These are phyloP conservation scores for Bradypodion pumilum DNA, from an alignment of 2,797 vertebrate species.

Conservation along the genomic window DNA sequence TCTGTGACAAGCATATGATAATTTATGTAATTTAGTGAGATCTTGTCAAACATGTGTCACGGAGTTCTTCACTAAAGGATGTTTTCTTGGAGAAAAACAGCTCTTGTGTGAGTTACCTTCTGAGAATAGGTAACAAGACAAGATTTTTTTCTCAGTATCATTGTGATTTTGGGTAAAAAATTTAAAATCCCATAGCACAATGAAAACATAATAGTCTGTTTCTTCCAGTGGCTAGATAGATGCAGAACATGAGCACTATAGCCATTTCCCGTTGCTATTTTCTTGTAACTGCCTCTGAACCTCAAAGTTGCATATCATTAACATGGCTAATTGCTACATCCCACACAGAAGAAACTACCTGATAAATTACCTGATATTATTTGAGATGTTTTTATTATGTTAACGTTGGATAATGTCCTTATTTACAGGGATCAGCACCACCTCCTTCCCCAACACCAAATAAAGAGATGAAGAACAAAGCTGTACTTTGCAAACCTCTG, in stretches of 20 bases:
- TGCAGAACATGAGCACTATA: not conserved
- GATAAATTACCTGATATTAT: not conserved
- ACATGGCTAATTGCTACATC: not conserved
- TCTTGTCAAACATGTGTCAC: too few relatives aligned
- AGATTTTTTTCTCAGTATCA: not conserved
- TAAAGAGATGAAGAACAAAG: conserved; percentile 98
- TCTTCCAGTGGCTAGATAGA: not conserved
- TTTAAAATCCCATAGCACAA: not conserved
- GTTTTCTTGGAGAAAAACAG: not conserved
- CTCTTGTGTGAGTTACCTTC: not conserved
- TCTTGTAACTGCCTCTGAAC: not conserved
- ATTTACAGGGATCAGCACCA: conserved; percentile 74
- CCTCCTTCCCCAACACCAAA: conserved; percentile 84
- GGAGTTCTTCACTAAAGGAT: too few relatives aligned
- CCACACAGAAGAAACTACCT: not conserved
- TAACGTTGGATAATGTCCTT: conserved; percentile 40
- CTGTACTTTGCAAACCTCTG: conserved; percentile 96
- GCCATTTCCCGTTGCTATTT: not conserved
- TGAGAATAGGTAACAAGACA: not conserved
- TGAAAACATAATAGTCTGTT: not conserved
- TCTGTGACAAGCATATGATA: not conserved
- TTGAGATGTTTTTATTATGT: not conserved
- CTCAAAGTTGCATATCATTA: not conserved
- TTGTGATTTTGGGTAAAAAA: not conserved
- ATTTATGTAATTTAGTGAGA: not conserved